Base-by-base conservation (phyloP, 1,140 invertebrate genomes). In the Drosophila athabasca region DNA sequence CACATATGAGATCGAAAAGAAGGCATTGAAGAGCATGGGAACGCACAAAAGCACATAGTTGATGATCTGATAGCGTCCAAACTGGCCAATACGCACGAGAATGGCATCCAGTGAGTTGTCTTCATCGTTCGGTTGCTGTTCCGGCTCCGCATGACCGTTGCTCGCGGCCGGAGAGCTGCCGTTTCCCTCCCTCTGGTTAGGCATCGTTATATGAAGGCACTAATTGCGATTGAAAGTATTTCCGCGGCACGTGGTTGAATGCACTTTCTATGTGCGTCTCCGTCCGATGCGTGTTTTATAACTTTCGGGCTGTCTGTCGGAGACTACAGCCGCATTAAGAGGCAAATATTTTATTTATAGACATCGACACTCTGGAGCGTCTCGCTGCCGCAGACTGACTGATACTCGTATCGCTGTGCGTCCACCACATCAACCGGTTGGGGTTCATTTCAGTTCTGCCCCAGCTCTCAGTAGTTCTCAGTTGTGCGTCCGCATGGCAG, bases 41-140 rank as follows among this genome's bases (percentile, higher is more conserved):
- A 94, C 35, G 45, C 92, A 91, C 1, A 94, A 88, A 29, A 94
- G 75, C n/a, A 92, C 54, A 65, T 93, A 93, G 41, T 93, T 93
- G 3, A 91, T 88, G 8, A 93, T 82, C 83, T 95, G 94, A 88
- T 93, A 95, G 44, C 87, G 79, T 24, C 94, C 94, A 60, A 95
- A 94, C 62, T 91, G 87, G 1, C 90, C 90, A 43, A 91, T 91
- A 46, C 83, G 69, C 46, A 90, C 78, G 4, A 91, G 54, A 67
- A 91, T 91, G 15, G 66, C 77, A 58, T 91, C 90, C 43, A 91
- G 72, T 1, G 80, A 79, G 44, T 76, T 82, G 60, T 89, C 83
- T 35, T 83, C 68, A 31, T 45, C 55, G 7, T 31, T 39, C 41
- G 45, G 45, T 11, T 43, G 46, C 45, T 55, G 70, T 57, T 66